Evolutionary conservation across 2,888 invertebrate species (phyloP), one percentile per base, ranked within the genome.

Genomic region (Cryptocheilus praepositus): DNA sequence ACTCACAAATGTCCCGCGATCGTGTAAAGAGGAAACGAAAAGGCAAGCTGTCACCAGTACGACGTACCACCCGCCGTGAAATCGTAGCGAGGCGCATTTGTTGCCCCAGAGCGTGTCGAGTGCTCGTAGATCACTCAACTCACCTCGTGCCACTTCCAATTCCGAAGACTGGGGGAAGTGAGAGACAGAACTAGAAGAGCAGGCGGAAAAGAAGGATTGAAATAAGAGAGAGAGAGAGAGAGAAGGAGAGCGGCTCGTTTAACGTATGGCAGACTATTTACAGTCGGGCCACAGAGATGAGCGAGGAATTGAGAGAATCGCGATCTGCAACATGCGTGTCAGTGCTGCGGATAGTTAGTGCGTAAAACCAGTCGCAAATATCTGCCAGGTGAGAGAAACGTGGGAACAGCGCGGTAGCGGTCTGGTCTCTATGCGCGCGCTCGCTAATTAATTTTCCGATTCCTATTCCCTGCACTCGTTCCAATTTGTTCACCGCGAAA

Each of bases 111-210:
- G 83, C 83, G 81, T 81, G 81, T 76, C 76, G 75, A 80, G 77
- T 67, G 76, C 76, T 82, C 83, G 81, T 81, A 80, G 75, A 82
- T 82, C 81, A 81, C 78, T 80, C 81, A 70, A 73, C 74, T 70
- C 71, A 67, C 66, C 64, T 54, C 58, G 64, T 65, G 74, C 72
- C 68, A 71, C 76, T 75, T 76, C 69, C 77, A 73, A 80, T 79
- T 73, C 70, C 67, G 65, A 62, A 56, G 76, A 70, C 65, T 77
- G 52, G 19, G n/a, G 8, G 13, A 11, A 51, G 19, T 3, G 15
- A 53, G 21, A 53, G n/a, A 53, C 7, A 22, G 5, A 53, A n/a
- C 16, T 15, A 52, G 21, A 21, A 0, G 15, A 2, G 21, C 8
- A 51, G 7, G 36, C 1, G 8, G 36, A 36, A 11, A 11, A 36